Evolutionary conservation across 2,113 vertebrate genomes (phyloP), one percentile per base, ranked within the genome.

Genomic region (Hyaena hyaena): DNA sequence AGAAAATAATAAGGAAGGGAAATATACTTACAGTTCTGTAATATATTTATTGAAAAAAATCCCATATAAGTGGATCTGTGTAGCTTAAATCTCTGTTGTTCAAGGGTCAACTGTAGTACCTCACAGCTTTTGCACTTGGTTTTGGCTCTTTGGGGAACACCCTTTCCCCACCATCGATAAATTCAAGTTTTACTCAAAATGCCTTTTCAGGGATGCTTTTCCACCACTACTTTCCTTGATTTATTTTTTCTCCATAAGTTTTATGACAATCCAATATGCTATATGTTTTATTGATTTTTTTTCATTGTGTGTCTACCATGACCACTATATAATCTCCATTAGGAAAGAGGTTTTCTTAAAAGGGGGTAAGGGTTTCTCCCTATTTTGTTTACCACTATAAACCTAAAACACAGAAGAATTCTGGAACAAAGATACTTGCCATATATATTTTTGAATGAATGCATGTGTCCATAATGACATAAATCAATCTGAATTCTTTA

Each of bases 241-340:
- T 93, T n/a, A 85, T 73, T 93, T 79, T 96, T 96, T 88, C 12
- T 81, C 7, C 5, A 15, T 81, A 93, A 88, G 15, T 94, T 95
- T 55, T 76, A 84, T 55, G 48, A 11, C 53, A 69, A 85, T 84
- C 10, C 33, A 48, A 39, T 43, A 21, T 7, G 5, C 26, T n/a
- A 2, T 17, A 17, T 65, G 23, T 73, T 89, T 84, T 88, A 43
- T 4, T 83, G 17, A 50, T 63, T 83, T 23, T 81, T 61, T 43
- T 14, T 68, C 24, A 68, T 65, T 50, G 10, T 74, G 28, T 80
- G 10, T 55, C 39, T 91, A 39, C 19, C 4, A 83, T 31, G 14
- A 63, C 31, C 74, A 9, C 4, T 28, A 5, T 50, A 33, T 45
- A 63, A 73, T 7, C 5, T 90, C 2, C 55, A 24, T 43, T 65